phyloP scores from a whole-genome alignment of 2,888 invertebrate genomes.

The Hirtodrosophila trivittata region DNA sequence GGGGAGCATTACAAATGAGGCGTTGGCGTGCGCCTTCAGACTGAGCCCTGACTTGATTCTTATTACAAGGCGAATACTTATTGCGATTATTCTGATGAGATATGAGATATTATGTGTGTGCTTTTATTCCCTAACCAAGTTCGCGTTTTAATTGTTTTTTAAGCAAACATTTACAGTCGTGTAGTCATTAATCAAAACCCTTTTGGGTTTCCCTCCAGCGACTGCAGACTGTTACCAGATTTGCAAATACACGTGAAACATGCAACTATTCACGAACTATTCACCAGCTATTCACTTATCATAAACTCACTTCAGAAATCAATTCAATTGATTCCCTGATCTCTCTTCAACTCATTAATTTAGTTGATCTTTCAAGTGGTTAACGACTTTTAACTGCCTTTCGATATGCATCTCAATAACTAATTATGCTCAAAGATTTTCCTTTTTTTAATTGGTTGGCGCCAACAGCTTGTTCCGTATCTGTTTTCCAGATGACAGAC shows the following conservation, averaged over 20 bases:
- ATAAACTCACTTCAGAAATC: too few species aligned
- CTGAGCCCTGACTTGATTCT: constrained; percentile 21
- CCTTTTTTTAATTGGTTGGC: constrained; percentile 35
- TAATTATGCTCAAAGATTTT: constrained; percentile 58
- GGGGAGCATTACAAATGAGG: constrained; percentile 77
- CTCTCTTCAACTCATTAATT: constrained; percentile 5
- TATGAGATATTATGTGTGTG: constrained; percentile 40
- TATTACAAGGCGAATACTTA: too few species aligned
- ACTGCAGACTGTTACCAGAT: constrained; percentile 1
- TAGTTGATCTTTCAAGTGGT: constrained; percentile 19
- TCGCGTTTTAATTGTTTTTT: constrained; percentile 67
- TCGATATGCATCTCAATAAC: constrained; percentile 50
- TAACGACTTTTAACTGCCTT: constrained; percentile 18
- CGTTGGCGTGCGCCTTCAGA: constrained; percentile 69
- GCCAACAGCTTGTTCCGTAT: constrained; percentile 42
- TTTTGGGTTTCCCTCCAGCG: not conserved
- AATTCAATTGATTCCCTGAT: too few species aligned
- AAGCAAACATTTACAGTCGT: constrained; percentile 60
- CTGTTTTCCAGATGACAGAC: constrained; percentile 6
- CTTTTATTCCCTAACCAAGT: constrained; percentile 40
- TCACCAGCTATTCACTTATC: too few species aligned
- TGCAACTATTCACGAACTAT: too few species aligned
- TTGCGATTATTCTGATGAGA: constrained; percentile 34
- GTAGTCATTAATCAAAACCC: constrained; percentile 51
- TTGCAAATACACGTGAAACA: too few species aligned